phyloP scores from a whole-genome alignment of 2,113 vertebrate genomes.

The Scartelaos histophorus region DNA sequence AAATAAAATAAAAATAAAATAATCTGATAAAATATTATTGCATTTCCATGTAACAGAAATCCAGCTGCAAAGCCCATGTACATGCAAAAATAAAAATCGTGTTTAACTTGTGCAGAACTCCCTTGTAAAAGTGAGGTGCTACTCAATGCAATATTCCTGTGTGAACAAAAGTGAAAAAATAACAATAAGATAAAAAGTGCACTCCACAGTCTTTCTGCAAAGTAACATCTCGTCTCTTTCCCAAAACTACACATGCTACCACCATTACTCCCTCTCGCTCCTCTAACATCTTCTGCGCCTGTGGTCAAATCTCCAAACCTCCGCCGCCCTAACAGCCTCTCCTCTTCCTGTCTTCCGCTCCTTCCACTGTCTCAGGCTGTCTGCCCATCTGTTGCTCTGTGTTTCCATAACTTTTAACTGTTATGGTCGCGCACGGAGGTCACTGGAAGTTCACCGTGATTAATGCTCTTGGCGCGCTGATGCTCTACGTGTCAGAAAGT shows the following conservation, averaged over 20 bases:
- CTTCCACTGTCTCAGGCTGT: background rate
- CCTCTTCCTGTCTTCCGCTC: background rate
- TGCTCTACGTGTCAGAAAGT: conserved; percentile 59
- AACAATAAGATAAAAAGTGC: too few species aligned
- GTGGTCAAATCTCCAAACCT: background rate
- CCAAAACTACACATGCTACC: background rate
- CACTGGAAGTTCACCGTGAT: conserved; percentile 64
- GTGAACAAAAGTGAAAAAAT: too few species aligned
- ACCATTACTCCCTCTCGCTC: background rate
- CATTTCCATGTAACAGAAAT: too few species aligned
- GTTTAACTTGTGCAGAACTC: too few species aligned
- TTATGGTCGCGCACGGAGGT: conserved; percentile 48
- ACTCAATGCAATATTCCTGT: too few species aligned
- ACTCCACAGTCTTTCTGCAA: too few species aligned
- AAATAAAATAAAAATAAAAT: too few species aligned
- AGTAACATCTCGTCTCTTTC: background rate
- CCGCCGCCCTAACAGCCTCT: too few species aligned
- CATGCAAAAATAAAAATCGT: too few species aligned
- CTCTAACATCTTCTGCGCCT: background rate
- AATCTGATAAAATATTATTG: too few species aligned
- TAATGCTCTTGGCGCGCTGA: conserved; percentile 48
- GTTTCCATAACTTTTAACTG: conserved; percentile 40
- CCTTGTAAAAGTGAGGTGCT: too few species aligned
- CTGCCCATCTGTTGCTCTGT: conserved; percentile 3
- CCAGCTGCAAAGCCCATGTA: too few species aligned